These are phyloP conservation scores for Sipha flava DNA, from an alignment of 1,140 invertebrate species.

Conservation along the genomic window DNA sequence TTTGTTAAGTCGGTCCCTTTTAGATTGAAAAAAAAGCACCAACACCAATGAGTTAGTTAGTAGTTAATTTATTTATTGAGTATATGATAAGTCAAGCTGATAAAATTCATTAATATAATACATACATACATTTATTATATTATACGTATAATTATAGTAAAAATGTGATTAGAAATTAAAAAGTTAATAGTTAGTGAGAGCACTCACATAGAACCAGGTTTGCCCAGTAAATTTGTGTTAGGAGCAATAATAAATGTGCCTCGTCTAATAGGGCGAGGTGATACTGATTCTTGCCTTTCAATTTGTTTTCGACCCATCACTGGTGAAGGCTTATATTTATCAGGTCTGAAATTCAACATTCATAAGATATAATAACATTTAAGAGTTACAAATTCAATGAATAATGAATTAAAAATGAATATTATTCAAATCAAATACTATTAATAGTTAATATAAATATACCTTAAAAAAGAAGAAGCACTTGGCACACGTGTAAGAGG, in stretches of 20 bases:
- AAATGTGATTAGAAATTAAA: neutral
- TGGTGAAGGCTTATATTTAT: slow-evolving; percentile 30
- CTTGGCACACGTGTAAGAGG: slow-evolving; percentile 60
- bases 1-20: slow-evolving; percentile 49
- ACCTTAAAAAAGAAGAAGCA: slow-evolving; percentile 57
- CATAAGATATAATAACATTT: no score
- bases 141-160: no score
- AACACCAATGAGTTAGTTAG: slow-evolving; percentile 24
- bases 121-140: no score
- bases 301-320: slow-evolving; percentile 36
- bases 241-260: slow-evolving; percentile 35
- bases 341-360: slow-evolving; percentile 33
- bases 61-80: slow-evolving; percentile 2
- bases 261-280: slow-evolving; percentile 36
- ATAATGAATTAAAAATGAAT: neutral
- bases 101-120: no score
- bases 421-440: neutral
- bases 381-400: no score
- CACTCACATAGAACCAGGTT: slow-evolving; percentile 43
- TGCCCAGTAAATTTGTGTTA: slow-evolving; percentile 34
- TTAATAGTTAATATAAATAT: slow-evolving; percentile 39
- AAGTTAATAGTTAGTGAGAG: slow-evolving; percentile 24
- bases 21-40: slow-evolving; percentile 12
- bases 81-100: no score
- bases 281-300: slow-evolving; percentile 41